Evolutionary conservation across 1,140 invertebrate genomes (phyloP), one percentile per base, ranked within the genome.

Genomic region (Drosophila mayri): DNA sequence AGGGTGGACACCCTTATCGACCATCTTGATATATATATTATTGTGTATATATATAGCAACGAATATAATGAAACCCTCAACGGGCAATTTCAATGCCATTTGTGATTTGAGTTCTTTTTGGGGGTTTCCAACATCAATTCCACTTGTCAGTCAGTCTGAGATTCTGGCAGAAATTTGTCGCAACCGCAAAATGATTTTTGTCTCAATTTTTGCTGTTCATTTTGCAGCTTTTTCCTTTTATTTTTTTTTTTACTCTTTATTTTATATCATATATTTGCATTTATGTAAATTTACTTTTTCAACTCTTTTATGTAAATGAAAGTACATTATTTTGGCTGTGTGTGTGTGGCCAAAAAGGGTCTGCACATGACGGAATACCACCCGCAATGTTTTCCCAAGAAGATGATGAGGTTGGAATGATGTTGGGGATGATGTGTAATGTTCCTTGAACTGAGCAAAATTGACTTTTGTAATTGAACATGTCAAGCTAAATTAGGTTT

Each of bases 271-370:
- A 67, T 10, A 54, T 49, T 35, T 16, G 35, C 28, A 71, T 40
- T 11, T 71, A 63, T 75, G 49, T 46, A 55, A 55, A 75, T 63
- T 62, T 47, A 52, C 67, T 40, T 74, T 73, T 46, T 10, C 58
- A 73, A 74, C 72, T 75, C 43, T 63, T 72, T 74, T 55, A 52
- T 72, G 41, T 40, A 57, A 2, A 73, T 62, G 44, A 50, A n/a
- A 54, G 14, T 52, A 38, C 43, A 28, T 50, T 64, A 30, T 54
- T 52, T 70, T 50, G 20, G 28, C 14, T 63, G 35, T 10, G 47
- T 28, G 41, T 18, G 47, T 18, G 47, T 32, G 52, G 18, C 20
- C 44, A 32, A 67, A 67, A 71, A 57, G 49, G 67, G 50, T 71
- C 49, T 71, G 64, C 50, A 38, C 40, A 40, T 68, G 67, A 57